Evolutionary conservation across 2,888 invertebrate species (phyloP), one percentile per base, ranked within the genome.

Genomic region (Phaonia tiefii): DNA sequence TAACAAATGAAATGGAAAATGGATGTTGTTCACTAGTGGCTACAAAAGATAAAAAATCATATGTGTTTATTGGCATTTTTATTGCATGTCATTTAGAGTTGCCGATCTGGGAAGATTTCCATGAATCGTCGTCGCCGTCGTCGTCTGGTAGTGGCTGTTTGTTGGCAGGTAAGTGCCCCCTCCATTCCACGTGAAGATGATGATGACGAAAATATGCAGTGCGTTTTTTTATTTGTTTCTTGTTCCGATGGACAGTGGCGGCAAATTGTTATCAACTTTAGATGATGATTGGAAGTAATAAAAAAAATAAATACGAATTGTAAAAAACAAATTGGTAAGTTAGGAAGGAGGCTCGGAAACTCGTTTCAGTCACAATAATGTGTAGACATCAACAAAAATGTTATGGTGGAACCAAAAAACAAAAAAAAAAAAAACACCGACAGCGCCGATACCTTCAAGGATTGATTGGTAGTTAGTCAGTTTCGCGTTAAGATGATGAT

Each of bases 11-110:
- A 15, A 15, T 46, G 54, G 25, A 25, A 54, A 25, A 54, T 17
- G 13, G 4, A 31, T 5, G 31, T 31, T 31, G 8, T 31, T 31
- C 4, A 8, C 31, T 63, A 20, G 22, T 46, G 44, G 20, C 26
- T 39, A 5, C 37, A 46, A 73, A 70, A 60, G 66, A 56, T n/a
- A n/a, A n/a, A 63, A 75, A 81, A 72, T 75, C 71, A 81, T 72
- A 78, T 78, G 81, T 75, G 75, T 78, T 78, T 71, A 75, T 72
- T 78, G 81, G 72, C 78, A 75, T 81, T 81, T 81, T 81, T 81
- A 81, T 78, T 81, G 81, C 81, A 81, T 81, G 81, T 75, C 78
- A 81, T 81, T 81, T 81, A 78, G 78, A 75, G 75, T 22, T 63
- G 63, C 42, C 22, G 63, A 63, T 63, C 63, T 63, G 54, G 25